These are phyloP conservation scores for Chaenodraco wilsoni DNA, from an alignment of 2,797 vertebrate species.

Conservation along the genomic window DNA sequence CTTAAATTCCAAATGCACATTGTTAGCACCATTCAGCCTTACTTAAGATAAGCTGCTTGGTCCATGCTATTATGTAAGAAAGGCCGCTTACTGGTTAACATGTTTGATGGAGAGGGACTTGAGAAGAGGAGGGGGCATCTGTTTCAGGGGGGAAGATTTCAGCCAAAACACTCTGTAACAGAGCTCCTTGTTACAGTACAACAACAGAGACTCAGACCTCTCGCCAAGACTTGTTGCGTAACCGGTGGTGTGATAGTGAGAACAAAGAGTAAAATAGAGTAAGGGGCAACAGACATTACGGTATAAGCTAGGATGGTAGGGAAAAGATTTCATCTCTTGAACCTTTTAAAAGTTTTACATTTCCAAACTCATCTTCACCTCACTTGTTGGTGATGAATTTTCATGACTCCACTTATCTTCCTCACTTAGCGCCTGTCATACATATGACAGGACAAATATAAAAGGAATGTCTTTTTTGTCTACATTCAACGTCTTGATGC, in stretches of 20 bases:
- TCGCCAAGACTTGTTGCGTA: slow-evolving; percentile 77
- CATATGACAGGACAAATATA: background rate
- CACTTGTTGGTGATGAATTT: background rate
- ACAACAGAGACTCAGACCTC: slow-evolving; percentile 69
- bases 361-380: background rate
- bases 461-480: background rate
- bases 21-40: slow-evolving; percentile 8
- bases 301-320: too few relatives aligned
- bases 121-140: slow-evolving; percentile 1
- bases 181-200: slow-evolving; percentile 69
- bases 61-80: slow-evolving; percentile 4
- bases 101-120: slow-evolving; percentile 27
- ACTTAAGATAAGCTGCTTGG: slow-evolving; percentile 35
- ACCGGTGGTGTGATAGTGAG: slow-evolving; percentile 69
- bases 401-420: background rate
- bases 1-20: slow-evolving; percentile 6
- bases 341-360: background rate
- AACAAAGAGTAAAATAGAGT: slow-evolving; percentile 60
- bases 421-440: background rate
- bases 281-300: slow-evolving; percentile 38
- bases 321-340: too few relatives aligned
- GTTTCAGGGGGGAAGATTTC: slow-evolving; percentile 38
- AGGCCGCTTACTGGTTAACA: slow-evolving; percentile 47
- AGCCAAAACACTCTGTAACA: slow-evolving; percentile 62
- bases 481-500: background rate